Evolutionary conservation across 2,797 vertebrate species (phyloP).

Genomic region (Anguilla anguilla): DNA sequence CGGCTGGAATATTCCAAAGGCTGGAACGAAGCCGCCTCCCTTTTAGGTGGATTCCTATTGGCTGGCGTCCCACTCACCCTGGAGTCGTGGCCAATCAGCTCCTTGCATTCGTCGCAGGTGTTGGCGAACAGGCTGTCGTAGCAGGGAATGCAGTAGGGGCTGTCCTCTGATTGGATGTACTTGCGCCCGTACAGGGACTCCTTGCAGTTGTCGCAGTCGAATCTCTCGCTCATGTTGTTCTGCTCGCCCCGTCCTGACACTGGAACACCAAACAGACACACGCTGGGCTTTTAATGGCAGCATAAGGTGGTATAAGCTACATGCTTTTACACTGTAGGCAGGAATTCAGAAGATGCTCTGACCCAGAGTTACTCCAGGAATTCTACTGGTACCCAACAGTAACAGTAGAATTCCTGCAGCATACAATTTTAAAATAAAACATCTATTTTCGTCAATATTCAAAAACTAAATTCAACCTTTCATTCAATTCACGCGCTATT

Average conservation of each 20-base stretch:
- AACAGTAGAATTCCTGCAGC: background rate
- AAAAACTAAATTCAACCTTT: background rate
- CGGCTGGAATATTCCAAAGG: background rate
- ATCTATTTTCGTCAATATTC: background rate
- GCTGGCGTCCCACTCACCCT: constrained; percentile 76
- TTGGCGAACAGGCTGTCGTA: constrained; percentile 96
- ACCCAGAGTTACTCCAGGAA: background rate
- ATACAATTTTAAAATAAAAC: too few species aligned
- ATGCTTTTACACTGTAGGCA: too few species aligned
- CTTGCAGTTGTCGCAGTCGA: constrained; percentile 95
- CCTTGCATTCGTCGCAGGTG: constrained; percentile 96
- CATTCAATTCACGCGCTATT: background rate
- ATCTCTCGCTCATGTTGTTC: constrained; percentile 88
- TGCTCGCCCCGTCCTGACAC: constrained; percentile 39
- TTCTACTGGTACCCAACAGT: too few species aligned
- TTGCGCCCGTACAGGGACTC: constrained; percentile 96
- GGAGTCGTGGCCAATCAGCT: constrained; percentile 94
- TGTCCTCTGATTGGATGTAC: constrained; percentile 93
- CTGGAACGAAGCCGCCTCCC: too few species aligned
- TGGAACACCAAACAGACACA: constrained; percentile 29
- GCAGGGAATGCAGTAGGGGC: constrained; percentile 96
- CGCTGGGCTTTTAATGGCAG: too few species aligned
- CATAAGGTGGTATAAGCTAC: too few species aligned
- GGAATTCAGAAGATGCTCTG: too few species aligned
- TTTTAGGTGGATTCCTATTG: background rate